These are phyloP conservation scores for Himalopsyche japonica DNA, from an alignment of 2,888 invertebrate genomes.

Conservation along the genomic window DNA sequence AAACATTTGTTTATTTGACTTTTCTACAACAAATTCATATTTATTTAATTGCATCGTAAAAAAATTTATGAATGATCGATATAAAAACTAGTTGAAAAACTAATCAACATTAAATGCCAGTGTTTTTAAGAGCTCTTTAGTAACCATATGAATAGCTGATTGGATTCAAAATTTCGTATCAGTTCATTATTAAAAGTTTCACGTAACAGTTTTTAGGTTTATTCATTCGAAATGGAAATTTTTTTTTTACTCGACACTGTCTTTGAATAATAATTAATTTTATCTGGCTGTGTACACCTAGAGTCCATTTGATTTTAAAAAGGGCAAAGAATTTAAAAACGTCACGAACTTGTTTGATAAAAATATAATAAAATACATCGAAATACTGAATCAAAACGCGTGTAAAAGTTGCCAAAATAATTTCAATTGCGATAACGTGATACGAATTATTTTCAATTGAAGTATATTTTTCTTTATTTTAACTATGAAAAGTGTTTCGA, in stretches of 20 bases:
- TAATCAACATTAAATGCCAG: too few species aligned
- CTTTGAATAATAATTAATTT: background rate
- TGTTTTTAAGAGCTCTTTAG: too few species aligned
- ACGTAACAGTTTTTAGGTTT: background rate
- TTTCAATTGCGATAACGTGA: background rate
- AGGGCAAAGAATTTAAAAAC: background rate
- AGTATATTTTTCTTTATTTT: background rate
- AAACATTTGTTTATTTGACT: too few species aligned
- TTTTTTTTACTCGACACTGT: background rate
- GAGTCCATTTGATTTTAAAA: background rate
- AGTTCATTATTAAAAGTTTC: background rate
- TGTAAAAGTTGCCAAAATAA: background rate
- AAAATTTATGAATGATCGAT: too few species aligned
- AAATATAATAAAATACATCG: background rate
- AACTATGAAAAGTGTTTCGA: background rate
- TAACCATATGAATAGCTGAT: background rate
- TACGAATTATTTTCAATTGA: background rate
- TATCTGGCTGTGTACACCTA: background rate
- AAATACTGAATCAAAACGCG: background rate
- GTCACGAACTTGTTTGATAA: background rate
- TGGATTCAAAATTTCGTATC: background rate
- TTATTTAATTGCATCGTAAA: too few species aligned
- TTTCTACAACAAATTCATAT: too few species aligned
- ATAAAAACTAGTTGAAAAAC: too few species aligned
- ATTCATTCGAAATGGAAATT: background rate